Conservation (phyloP, 2,113 vertebrate species). For the Pandion haliaetus region DNA sequence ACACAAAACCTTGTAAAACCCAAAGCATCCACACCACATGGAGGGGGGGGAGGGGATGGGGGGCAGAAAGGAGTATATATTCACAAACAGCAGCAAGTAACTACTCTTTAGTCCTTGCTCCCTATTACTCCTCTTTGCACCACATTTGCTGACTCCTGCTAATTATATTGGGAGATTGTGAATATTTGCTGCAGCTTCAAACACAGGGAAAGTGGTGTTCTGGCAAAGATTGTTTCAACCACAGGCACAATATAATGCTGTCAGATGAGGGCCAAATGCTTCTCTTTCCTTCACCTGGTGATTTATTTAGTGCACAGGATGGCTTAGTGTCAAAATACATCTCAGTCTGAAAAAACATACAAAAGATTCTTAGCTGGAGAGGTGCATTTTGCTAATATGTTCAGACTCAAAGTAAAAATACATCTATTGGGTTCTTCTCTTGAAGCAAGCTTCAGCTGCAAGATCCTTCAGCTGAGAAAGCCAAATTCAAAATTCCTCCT, state of each 20-base stretch:
- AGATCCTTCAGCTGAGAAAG: neutral
- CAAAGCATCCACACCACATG: neutral
- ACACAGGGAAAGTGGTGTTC: neutral
- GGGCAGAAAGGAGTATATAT: no score
- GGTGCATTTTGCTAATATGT: neutral
- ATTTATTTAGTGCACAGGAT: neutral
- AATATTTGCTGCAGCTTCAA: neutral
- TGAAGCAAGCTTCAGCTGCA: neutral
- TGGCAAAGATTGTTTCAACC: neutral
- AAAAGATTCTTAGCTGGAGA: neutral
- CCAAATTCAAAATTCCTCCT: neutral
- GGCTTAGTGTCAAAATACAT: neutral
- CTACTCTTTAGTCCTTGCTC: neutral
- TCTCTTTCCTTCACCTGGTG: neutral
- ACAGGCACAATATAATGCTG: neutral
- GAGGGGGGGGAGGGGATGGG: fast-evolving
- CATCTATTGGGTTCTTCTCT: neutral
- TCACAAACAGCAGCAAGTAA: neutral
- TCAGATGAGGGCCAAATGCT: neutral
- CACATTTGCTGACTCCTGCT: neutral
- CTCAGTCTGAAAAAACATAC: neutral
- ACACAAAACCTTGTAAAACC: neutral
- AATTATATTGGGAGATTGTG: neutral
- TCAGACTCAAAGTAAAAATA: neutral
- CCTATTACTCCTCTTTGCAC: neutral